These are phyloP conservation scores for Drosophila hamatofila DNA, from an alignment of 2,888 invertebrate species.

Conservation along the genomic window DNA sequence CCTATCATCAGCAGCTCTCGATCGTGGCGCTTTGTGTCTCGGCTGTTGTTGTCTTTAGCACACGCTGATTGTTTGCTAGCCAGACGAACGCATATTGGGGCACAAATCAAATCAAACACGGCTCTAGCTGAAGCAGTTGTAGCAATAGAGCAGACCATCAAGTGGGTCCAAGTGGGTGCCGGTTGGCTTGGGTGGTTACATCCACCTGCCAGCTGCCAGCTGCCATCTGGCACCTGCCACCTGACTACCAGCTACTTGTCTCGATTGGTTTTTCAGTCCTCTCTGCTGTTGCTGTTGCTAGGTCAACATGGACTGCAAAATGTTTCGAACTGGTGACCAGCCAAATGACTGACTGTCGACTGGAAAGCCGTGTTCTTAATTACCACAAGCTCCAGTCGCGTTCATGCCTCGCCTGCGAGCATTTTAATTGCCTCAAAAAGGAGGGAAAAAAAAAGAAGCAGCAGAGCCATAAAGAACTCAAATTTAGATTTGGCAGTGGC, in stretches of 20 bases:
- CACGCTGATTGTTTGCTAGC: constrained; percentile 31
- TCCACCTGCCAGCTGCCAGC: constrained; percentile 14
- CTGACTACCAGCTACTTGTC: constrained; percentile 51
- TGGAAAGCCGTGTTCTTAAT: constrained; percentile 51
- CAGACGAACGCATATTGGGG: constrained; percentile 15
- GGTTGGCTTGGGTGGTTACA: neutral
- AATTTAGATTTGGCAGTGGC: constrained; percentile 43
- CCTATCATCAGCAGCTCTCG: constrained; percentile 39
- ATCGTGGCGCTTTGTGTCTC: constrained; percentile 18
- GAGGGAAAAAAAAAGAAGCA: constrained; percentile 9
- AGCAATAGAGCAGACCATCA: constrained; percentile 1
- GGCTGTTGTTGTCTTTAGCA: constrained; percentile 20
- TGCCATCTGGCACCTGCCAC: constrained; percentile 18
- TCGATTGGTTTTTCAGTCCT: constrained; percentile 55
- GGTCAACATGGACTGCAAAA: constrained; percentile 34
- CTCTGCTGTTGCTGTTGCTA: constrained; percentile 16
- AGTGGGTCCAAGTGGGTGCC: constrained; percentile 13
- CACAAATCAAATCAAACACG: constrained; percentile 47
- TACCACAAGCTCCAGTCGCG: constrained; percentile 53
- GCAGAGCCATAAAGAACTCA: constrained; percentile 49
- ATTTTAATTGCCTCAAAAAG: constrained; percentile 56
- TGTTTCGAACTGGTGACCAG: constrained; percentile 22
- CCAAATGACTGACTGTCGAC: constrained; percentile 29
- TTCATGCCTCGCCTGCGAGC: constrained; percentile 41
- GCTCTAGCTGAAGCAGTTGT: constrained; percentile 1